Evolutionary conservation across 2,888 invertebrate genomes (phyloP).

Genomic region (Athetis lepigone): DNA sequence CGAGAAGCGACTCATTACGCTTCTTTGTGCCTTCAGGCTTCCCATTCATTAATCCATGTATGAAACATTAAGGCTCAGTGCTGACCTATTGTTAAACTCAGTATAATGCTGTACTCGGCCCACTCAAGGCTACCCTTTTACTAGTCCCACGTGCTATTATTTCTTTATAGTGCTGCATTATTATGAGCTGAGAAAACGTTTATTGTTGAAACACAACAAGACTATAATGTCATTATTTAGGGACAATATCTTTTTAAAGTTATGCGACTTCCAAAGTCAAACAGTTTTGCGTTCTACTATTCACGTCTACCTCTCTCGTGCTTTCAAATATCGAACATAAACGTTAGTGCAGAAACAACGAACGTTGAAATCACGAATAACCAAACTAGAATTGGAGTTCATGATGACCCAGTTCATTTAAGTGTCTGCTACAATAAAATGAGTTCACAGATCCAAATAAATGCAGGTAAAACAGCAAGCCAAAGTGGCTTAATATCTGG

Average conservation of each 20-base stretch:
- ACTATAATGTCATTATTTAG: conserved; percentile 13
- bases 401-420: conserved; percentile 33
- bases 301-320: not conserved
- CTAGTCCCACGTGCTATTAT: conserved; percentile 47
- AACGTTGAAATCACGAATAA: not conserved
- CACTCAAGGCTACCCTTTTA: conserved; percentile 60
- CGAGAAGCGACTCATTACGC: conserved; percentile 72
- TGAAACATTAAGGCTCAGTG: conserved; percentile 60
- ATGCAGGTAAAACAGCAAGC: conserved; percentile 46
- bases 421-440: conserved; percentile 10
- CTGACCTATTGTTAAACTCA: conserved; percentile 58
- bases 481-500: conserved; percentile 52
- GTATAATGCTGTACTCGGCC: conserved; percentile 48
- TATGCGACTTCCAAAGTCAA: not conserved
- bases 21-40: conserved; percentile 73
- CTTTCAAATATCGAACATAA: not conserved
- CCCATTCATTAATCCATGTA: conserved; percentile 73
- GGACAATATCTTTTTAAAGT: not conserved
- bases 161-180: conserved; percentile 54
- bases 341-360: not conserved
- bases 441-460: conserved; percentile 32
- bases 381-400: conserved; percentile 3
- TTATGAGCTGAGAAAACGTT: conserved; percentile 45
- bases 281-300: not conserved
- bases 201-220: conserved; percentile 40